A percentile compares a stretch with the other conserved stretches of the same genome.
phyloP scores from a whole-genome alignment of 1,140 invertebrate species.

The Lordiphosa mommai region DNA sequence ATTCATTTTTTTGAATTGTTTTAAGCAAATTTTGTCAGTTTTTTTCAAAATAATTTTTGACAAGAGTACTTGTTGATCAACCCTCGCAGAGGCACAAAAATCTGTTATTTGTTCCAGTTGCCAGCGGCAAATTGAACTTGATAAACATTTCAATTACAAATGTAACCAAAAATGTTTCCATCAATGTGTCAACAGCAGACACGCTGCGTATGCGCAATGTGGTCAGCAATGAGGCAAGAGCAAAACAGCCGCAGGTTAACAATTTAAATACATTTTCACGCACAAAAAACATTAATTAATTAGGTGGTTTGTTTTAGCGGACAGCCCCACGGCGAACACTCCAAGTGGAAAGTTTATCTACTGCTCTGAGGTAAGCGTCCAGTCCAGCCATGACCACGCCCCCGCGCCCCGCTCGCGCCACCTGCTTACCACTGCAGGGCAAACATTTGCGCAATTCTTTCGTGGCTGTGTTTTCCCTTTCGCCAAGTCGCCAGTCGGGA shows the following conservation, averaged over 20 bases:
- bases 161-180: neutral
- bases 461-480: conserved; percentile 50
- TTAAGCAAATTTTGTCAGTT: too few relatives aligned
- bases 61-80: too few relatives aligned
- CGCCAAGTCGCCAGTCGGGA: conserved; percentile 13
- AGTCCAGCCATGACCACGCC: conserved; percentile 29
- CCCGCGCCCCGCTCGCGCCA: conserved; percentile 5
- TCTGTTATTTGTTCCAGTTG: conserved; percentile 9
- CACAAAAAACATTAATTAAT: conserved; percentile 68
- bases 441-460: conserved; percentile 71
- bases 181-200: conserved; percentile 24
- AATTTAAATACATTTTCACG: conserved; percentile 50
- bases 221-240: conserved; percentile 4
- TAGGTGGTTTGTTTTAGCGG: conserved; percentile 27
- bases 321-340: conserved; percentile 30
- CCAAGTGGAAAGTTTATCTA: conserved; percentile 30
- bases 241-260: conserved; percentile 30
- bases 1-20: too few relatives aligned
- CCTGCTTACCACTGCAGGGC: conserved; percentile 14
- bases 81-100: conserved; percentile 1
- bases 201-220: conserved; percentile 44
- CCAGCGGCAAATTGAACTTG: conserved; percentile 36
- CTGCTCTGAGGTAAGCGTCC: conserved; percentile 23
- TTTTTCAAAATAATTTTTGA: too few relatives aligned
- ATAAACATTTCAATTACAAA: conserved; percentile 44